Percentiles rank a stretch among this genome's conserved stretches.
phyloP scores from a whole-genome alignment of 1,140 invertebrate species.

The Papilio helenus region DNA sequence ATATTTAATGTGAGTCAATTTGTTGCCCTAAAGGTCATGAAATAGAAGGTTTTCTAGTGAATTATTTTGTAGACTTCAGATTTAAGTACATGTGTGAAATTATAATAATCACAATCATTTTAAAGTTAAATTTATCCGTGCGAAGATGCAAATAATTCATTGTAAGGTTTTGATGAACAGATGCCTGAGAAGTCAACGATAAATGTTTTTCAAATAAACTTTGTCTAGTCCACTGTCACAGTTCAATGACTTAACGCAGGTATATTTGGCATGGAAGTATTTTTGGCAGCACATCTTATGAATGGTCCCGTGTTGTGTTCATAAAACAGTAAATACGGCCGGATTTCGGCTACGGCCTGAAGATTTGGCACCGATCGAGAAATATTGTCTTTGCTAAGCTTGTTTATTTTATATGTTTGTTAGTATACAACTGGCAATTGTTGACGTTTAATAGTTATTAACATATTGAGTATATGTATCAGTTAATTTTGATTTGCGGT shows the following conservation, averaged over 20 bases:
- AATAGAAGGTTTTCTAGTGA: not conserved
- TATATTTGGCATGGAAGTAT: slow-evolving; percentile 37
- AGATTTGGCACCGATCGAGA: slow-evolving; percentile 21
- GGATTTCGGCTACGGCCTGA: not conserved
- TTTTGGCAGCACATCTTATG: slow-evolving; percentile 36
- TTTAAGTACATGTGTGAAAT: not conserved
- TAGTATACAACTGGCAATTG: not conserved
- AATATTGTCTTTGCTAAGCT: not conserved
- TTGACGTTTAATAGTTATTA: not conserved
- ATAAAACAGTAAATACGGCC: slow-evolving; percentile 7
- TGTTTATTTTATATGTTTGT: not conserved
- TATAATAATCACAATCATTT: not conserved
- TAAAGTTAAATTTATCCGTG: too few species aligned
- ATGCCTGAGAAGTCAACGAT: not conserved
- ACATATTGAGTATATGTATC: not conserved
- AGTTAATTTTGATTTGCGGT: not conserved
- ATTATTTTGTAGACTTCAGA: not conserved
- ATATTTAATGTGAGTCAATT: not conserved
- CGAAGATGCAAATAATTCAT: too few species aligned
- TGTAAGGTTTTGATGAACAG: not conserved
- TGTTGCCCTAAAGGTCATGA: not conserved
- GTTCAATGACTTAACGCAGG: slow-evolving; percentile 34
- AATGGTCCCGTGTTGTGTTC: slow-evolving; percentile 31
- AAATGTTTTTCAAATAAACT: not conserved
- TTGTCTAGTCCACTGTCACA: not conserved